Evolutionary conservation across 1,140 invertebrate genomes (phyloP).

Genomic region (Psilanteris sp.): DNA sequence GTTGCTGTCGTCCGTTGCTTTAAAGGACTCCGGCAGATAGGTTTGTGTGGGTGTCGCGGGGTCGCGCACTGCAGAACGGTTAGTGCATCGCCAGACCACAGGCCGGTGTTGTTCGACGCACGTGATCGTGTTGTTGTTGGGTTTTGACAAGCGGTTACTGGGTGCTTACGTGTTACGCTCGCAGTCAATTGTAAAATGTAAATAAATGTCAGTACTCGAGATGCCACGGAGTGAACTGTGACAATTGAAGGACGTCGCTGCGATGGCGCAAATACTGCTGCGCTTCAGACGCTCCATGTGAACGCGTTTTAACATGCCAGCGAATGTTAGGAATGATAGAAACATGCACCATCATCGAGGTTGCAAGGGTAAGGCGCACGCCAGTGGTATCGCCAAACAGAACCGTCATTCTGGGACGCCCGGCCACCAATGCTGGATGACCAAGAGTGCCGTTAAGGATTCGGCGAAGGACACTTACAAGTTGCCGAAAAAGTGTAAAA

Average conservation of each 20-base stretch:
- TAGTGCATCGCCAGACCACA: too few relatives aligned
- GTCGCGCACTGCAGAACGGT: too few relatives aligned
- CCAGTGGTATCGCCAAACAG: conserved; percentile 82
- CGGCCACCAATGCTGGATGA: conserved; percentile 5
- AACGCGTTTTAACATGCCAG: conserved; percentile 72
- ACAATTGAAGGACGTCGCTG: conserved; percentile 8
- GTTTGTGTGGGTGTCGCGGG: not conserved
- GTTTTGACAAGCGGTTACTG: too few relatives aligned
- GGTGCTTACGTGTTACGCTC: too few relatives aligned
- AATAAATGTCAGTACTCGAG: too few relatives aligned
- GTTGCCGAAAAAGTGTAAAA: conserved; percentile 29
- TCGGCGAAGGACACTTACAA: conserved; percentile 24
- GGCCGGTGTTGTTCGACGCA: too few relatives aligned
- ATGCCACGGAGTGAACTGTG: too few relatives aligned
- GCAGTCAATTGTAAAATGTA: too few relatives aligned
- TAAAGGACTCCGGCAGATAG: not conserved
- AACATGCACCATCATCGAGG: conserved; percentile 83
- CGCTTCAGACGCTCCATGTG: not conserved
- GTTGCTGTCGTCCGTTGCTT: not conserved
- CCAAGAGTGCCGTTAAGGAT: conserved; percentile 39
- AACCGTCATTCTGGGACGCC: conserved; percentile 23
- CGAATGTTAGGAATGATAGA: conserved; percentile 79
- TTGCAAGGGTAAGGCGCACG: conserved; percentile 86
- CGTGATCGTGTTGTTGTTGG: too few relatives aligned
- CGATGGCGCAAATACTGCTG: not conserved